Evolutionary conservation across 2,113 vertebrate species (phyloP).

Genomic region (Monarcha castaneiventris): DNA sequence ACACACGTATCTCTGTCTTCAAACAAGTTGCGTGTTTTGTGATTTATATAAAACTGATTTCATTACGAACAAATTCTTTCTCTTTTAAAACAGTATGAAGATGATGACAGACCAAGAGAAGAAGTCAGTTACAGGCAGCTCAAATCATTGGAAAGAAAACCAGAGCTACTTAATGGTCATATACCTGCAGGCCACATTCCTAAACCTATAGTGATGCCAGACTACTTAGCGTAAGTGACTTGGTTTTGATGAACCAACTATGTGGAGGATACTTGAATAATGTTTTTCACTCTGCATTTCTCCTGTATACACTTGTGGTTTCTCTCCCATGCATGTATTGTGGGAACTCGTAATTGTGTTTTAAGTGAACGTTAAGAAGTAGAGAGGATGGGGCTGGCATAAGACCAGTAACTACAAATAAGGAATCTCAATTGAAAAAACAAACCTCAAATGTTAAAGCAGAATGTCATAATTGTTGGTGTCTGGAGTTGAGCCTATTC

Average conservation of each 20-base stretch:
- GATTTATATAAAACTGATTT: background rate
- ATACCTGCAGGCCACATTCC: slow-evolving; percentile 94
- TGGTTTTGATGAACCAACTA: background rate
- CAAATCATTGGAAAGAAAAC: slow-evolving; percentile 70
- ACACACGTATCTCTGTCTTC: background rate
- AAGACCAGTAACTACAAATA: background rate
- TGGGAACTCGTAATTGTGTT: background rate
- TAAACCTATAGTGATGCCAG: slow-evolving; percentile 91
- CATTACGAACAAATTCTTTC: background rate
- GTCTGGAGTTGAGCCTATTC: no score
- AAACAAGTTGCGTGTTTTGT: background rate
- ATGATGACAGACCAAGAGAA: slow-evolving; percentile 47
- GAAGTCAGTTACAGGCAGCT: slow-evolving; percentile 54
- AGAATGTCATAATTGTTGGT: background rate
- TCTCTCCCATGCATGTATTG: background rate
- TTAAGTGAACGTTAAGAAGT: background rate
- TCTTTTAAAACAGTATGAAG: slow-evolving; percentile 56
- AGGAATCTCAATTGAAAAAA: background rate
- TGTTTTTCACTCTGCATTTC: background rate
- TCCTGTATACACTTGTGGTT: background rate
- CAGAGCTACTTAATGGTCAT: slow-evolving; percentile 84
- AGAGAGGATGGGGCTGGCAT: background rate
- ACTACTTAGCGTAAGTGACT: slow-evolving; percentile 90
- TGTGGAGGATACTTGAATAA: background rate
- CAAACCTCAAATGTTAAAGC: background rate